Base-by-base conservation (phyloP, 2,888 invertebrate species). In the Exephanes ischioxanthus region DNA sequence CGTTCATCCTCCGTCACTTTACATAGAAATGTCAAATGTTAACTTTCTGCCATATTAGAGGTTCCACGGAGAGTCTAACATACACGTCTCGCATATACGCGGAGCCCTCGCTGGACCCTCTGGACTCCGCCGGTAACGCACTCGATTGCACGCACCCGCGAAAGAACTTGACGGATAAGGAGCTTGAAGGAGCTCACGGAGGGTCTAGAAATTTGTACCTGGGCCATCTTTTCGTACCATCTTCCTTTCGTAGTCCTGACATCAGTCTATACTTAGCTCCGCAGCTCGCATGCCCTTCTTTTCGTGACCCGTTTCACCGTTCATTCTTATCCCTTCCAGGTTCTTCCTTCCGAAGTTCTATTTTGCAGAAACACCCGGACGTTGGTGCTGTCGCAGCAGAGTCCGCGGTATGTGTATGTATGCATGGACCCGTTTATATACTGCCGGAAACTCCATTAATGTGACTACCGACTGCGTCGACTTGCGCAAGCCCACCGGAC, bases 391-490 rank as follows among this genome's bases (percentile, higher is more conserved):
- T 63, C n/a, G 30, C 33, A 7, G 63, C 16, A 30, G 63, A 63
- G 16, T 6, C 33, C 16, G 30, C 30, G 7, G 33, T 63, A 63
- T 61, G 16, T 61, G 6, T 61, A 14, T 63, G 63, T n/a, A 30
- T 30, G 63, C 63, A 6, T 33, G 5, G 33, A n/a, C 3, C 63
- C 63, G 63, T 30, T 63, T 63, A 26, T 63, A 7, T n/a, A 63
- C 16, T 16, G 63, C 16, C 63, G 63, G 63, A 63, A 63, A 63
- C 63, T 63, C 63, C 63, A 63, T 63, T 33, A 63, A 63, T 30
- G 58, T 58, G 26, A 58, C 58, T 58, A 58, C 58, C 30, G n/a
- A 63, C 63, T 63, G 63, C 30, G 33, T 63, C 63, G 16, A 63
- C 63, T 63, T 30, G 63, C n/a, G 33, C 63, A 63, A 63, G 63